Base-by-base conservation (phyloP, 2,797 vertebrate species). In the Melanotaenia maccullochi region DNA sequence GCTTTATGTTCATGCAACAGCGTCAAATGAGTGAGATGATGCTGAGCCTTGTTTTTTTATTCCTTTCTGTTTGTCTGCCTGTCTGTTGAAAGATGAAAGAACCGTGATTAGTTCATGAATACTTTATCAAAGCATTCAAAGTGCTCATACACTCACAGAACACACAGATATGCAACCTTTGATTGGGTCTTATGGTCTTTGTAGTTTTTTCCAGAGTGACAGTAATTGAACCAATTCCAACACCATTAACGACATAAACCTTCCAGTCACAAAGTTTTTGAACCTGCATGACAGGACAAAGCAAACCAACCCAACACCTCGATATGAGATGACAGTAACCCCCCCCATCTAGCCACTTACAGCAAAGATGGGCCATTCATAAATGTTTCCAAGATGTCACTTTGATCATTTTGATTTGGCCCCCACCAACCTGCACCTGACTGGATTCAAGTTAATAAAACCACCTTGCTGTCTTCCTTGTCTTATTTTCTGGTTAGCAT, bases 221-320 rank as follows among this genome's bases (percentile, higher is more conserved):
- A 87, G 83, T 89, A 90, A 87, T 88, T 90, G 86, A 89, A 86
- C 77, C 59, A 13, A 81, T 90, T 90, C 87, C 88, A 89, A 68
- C 65, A 79, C 84, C 89, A 88, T 88, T 89, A 88, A 89, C 90
- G 78, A 79, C 74, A 59, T 79, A 82, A 89, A 89, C 64, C 84
- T 83, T 82, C 78, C 64, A 85, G 73, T 79, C 67, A 65, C 42
- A 72, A 36, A 54, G 22, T 40, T 79, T 89, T 85, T 86, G 42
- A 86, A 78, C 70, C 62, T 9, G 73, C 69, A 66, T 83, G 84
- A 90, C 83, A 75, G 80, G 83, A 83, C 68, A 82, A 85, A 87
- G 74, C 73, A 81, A 84, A 82, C 66, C 71, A 69, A 71, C 72
- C 57, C 69, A 62, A 12, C 3, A 16, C 47, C 32, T 77, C 42